phyloP scores from a whole-genome alignment of 2,113 vertebrate species.

The Taurulus bubalis region DNA sequence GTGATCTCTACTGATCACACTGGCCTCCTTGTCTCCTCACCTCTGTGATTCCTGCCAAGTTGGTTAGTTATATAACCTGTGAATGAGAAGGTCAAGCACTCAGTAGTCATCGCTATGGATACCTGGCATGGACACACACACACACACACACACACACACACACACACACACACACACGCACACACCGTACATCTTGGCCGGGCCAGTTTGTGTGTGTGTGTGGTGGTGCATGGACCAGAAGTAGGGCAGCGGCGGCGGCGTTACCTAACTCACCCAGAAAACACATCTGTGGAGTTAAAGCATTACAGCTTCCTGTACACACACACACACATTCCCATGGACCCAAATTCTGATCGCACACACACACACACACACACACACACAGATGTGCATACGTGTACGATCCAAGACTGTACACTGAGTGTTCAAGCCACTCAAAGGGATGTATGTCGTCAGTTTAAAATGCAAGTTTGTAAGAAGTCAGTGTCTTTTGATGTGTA shows the following conservation, averaged over 20 bases:
- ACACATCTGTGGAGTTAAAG: conserved; percentile 62
- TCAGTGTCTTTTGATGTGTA: background rate
- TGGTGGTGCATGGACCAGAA: conserved; percentile 46
- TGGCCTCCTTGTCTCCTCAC: conserved; percentile 1
- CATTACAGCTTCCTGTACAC: conserved; percentile 40
- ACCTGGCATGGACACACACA: conserved; percentile 52
- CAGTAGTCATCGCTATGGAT: conserved; percentile 62
- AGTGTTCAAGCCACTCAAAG: background rate
- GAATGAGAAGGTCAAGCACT: conserved; percentile 75
- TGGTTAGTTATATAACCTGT: conserved; percentile 68
- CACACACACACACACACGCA: conserved; percentile 2
- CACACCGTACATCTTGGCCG: conserved; percentile 32
- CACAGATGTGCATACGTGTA: background rate
- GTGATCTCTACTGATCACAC: background rate
- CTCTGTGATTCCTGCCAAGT: conserved; percentile 57
- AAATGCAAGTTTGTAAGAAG: background rate
- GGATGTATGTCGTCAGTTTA: background rate
- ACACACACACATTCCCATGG: background rate
- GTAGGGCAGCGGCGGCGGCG: conserved; percentile 40
- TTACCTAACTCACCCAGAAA: conserved; percentile 72
- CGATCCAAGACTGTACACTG: no score
- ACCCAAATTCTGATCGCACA: background rate
- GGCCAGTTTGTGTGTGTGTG: conserved; percentile 32
- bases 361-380: background rate
- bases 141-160: conserved; percentile 8